These are phyloP conservation scores for Porites cylindrica DNA, from an alignment of 92 coral and sea anemone species.

Conservation along the genomic window DNA sequence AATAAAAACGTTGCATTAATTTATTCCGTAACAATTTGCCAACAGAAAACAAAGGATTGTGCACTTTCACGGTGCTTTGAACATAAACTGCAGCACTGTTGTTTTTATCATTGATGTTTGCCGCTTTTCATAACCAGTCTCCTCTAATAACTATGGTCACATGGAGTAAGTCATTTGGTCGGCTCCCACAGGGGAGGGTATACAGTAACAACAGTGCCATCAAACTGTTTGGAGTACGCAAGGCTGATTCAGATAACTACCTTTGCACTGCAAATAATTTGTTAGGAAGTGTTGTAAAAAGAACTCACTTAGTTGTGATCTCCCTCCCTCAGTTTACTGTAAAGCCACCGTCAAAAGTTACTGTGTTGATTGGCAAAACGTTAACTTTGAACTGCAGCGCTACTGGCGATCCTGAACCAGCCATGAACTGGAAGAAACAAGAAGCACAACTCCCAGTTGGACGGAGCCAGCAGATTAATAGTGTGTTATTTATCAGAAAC, in stretches of 20 bases:
- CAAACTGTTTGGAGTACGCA: not conserved
- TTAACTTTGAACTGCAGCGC: constrained; percentile 36
- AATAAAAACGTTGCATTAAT: too few species aligned
- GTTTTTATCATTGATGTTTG: too few species aligned
- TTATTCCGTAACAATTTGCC: too few species aligned
- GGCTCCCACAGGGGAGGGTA: too few species aligned
- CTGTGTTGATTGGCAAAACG: not conserved
- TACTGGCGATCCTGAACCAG: not conserved
- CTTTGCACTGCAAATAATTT: not conserved
- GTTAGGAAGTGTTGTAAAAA: constrained; percentile 14
- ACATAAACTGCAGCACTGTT: too few species aligned
- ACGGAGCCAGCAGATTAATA: too few species aligned
- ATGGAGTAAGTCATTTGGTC: too few species aligned
- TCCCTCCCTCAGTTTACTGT: constrained; percentile 22
- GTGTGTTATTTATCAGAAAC: not conserved
- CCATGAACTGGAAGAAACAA: constrained; percentile 27
- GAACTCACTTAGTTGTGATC: constrained; percentile 20
- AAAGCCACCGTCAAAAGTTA: constrained; percentile 16
- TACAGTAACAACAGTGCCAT: not conserved
- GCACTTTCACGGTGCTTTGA: too few species aligned
- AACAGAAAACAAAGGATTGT: too few species aligned
- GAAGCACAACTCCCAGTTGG: not conserved
- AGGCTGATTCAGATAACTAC: too few species aligned
- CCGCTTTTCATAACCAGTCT: too few species aligned
- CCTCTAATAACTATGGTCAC: too few species aligned